Conservation (phyloP, 2,888 invertebrate species). For the Acrocyrtus sp. region DNA sequence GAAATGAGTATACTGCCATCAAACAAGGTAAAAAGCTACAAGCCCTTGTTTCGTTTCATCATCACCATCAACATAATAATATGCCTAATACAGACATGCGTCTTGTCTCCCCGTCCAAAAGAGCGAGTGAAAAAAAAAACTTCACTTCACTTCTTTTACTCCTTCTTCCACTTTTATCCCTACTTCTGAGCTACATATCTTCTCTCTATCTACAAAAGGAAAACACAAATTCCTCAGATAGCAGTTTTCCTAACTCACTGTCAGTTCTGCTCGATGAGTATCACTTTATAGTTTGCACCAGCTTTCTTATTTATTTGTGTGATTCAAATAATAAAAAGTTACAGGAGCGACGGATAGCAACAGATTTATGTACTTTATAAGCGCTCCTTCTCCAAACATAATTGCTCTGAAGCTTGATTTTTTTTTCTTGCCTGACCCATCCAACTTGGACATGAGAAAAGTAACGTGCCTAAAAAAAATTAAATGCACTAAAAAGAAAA, state of each 20-base stretch:
- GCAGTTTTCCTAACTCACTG: too few relatives aligned
- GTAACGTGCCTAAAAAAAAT: too few relatives aligned
- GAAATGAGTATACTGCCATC: neutral
- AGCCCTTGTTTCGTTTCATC: too few relatives aligned
- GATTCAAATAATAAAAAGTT: neutral
- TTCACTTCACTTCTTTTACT: neutral
- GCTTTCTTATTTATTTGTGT: neutral
- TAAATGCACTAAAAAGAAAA: too few relatives aligned
- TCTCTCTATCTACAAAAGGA: too few relatives aligned
- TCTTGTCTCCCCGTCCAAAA: neutral
- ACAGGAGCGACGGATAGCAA: neutral
- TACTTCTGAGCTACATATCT: neutral
- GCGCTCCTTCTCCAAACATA: neutral
- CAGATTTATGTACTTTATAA: neutral
- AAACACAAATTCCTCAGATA: too few relatives aligned
- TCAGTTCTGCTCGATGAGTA: constrained; percentile 5
- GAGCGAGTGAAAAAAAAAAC: neutral
- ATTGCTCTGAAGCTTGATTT: neutral
- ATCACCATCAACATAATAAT: too few relatives aligned
- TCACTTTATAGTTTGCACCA: neutral
- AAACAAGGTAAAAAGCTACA: neutral
- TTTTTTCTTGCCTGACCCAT: too few relatives aligned
- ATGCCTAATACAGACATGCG: neutral
- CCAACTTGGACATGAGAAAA: too few relatives aligned
- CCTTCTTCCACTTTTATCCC: neutral